phyloP scores from a whole-genome alignment of 2,113 vertebrate species.

The Uria lomvia region DNA sequence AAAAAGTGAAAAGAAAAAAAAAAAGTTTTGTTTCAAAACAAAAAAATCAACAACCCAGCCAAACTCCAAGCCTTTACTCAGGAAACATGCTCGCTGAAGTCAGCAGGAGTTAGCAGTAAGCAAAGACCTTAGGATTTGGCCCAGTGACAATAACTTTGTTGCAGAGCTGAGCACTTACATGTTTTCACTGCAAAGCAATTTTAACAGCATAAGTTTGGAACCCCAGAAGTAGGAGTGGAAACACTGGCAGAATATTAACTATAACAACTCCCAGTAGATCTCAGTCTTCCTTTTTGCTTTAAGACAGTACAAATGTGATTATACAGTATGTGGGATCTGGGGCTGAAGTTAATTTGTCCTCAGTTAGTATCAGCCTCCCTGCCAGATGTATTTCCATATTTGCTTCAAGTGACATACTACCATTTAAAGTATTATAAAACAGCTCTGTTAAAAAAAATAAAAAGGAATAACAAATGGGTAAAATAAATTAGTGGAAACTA shows the following conservation, averaged over 20 bases:
- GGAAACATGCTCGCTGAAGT: neutral
- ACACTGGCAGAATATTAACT: slow-evolving; percentile 2
- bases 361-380: neutral
- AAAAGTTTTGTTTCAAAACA: neutral
- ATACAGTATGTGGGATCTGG: neutral
- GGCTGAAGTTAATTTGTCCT: neutral
- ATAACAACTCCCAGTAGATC: neutral
- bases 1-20: neutral
- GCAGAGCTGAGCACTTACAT: neutral
- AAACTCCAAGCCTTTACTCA: neutral
- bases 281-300: neutral
- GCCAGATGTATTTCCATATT: neutral
- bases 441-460: neutral
- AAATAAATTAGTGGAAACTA: neutral
- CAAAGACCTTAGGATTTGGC: neutral
- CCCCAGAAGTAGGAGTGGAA: neutral
- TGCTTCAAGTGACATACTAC: neutral
- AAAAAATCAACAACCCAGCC: neutral
- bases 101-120: neutral
- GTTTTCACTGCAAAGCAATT: slow-evolving; percentile 5
- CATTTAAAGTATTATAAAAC: neutral
- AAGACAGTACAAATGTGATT: neutral
- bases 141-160: slow-evolving; percentile 1
- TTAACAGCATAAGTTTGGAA: neutral
- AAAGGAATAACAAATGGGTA: neutral